Evolutionary conservation across 1,140 invertebrate species (phyloP), one percentile per base, ranked within the genome.

Genomic region (Papilio machaon): DNA sequence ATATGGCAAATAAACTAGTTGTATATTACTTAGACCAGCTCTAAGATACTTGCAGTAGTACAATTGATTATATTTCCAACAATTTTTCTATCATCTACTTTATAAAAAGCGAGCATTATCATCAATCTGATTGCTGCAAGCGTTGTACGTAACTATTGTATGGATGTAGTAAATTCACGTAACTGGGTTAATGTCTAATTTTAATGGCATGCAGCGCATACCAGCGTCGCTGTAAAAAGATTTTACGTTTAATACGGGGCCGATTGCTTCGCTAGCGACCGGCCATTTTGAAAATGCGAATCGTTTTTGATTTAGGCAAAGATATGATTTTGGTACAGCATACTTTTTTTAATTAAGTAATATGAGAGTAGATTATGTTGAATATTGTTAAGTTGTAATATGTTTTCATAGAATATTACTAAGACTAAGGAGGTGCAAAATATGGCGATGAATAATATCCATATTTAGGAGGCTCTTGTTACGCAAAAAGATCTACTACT

Each of bases 101-200:
- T 70, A 70, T 70, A 35, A 70, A 70, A 70, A 70, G 64, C 64
- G 6, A 15, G 60, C 30, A 35, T 7, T 19, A 70, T 15, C 5
- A 17, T 6, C 1, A 64, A 23, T 38, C 35, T 70, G 64, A 70
- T 70, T 17, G 64, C 64, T 2, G 23, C 30, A 11, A 35, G 4
- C 64, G 64, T 70, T 70, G 13, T 70, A 64, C 23, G 23, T 64
- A 64, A 64, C 60, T 64, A 70, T 70, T 35, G 30, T 70, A 70
- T 70, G 23, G 64, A 70, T 67, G 58, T 79, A 67, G 60, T 13
- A 79, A 60, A 38, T 19, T 64, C 64, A 23, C 23, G 43, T 67
- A 79, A 67, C 77, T 67, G 67, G 77, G 77, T 79, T 79, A 79
- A 79, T 67, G 77, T 64, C 77, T 79, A 79, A 79, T 79, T 79